Evolutionary conservation across 1,140 invertebrate genomes (phyloP).

Genomic region (Phymorhynchus buccinoides): DNA sequence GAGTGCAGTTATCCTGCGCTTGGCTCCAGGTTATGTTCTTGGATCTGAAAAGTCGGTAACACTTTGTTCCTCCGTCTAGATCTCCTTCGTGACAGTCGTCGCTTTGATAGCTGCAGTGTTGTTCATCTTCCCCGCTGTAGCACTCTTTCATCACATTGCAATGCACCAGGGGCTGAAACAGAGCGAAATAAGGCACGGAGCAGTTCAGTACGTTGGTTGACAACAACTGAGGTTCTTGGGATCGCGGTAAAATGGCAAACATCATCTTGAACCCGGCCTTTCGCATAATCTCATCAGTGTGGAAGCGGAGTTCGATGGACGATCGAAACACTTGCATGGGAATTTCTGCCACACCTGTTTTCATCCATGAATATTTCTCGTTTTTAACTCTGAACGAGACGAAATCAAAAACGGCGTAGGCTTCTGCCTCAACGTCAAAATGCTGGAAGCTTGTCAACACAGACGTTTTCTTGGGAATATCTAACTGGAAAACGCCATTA

Average conservation of each 20-base stretch:
- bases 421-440: too few species aligned
- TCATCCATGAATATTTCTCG: too few species aligned
- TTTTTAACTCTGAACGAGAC: too few species aligned
- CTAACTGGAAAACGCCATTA: too few species aligned
- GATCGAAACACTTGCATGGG: not conserved
- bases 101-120: not conserved
- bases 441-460: too few species aligned
- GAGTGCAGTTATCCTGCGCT: not conserved
- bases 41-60: not conserved
- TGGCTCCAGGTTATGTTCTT: not conserved
- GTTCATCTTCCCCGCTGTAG: not conserved
- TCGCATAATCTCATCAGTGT: not conserved
- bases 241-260: not conserved
- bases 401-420: too few species aligned
- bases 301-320: not conserved
- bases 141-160: slow-evolving; percentile 1
- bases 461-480: too few species aligned
- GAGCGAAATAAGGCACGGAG: not conserved
- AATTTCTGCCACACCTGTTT: too few species aligned
- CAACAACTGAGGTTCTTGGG: slow-evolving; percentile 3
- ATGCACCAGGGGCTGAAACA: not conserved
- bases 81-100: not conserved
- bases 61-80: not conserved
- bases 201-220: not conserved
- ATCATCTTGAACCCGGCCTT: not conserved